These are phyloP conservation scores for Brachynemurus nebulosus DNA, from an alignment of 2,888 invertebrate genomes.

Conservation along the genomic window DNA sequence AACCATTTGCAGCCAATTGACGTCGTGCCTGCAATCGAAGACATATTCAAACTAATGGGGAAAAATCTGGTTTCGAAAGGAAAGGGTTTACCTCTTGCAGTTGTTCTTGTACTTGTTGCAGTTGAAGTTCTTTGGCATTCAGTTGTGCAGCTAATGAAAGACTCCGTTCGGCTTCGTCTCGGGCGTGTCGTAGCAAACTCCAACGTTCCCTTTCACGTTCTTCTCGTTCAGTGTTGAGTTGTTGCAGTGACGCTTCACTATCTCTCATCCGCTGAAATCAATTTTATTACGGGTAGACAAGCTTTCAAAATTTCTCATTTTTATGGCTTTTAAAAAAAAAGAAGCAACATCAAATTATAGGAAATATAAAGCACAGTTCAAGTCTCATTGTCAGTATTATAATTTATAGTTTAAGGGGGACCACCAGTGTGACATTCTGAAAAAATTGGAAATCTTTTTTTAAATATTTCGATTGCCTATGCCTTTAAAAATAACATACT, in stretches of 20 bases:
- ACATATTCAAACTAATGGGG: constrained; percentile 5
- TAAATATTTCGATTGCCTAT: too few species aligned
- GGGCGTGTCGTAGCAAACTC: constrained; percentile 72
- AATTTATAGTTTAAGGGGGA: too few species aligned
- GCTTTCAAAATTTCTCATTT: neutral
- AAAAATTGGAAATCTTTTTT: too few species aligned
- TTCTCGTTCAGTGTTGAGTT: constrained; percentile 43
- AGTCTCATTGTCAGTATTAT: too few species aligned
- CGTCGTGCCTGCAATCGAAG: constrained; percentile 45
- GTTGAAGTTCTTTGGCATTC: constrained; percentile 72
- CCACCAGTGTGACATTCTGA: too few species aligned
- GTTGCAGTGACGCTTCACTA: constrained; percentile 53
- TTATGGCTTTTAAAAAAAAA: neutral
- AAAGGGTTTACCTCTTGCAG: constrained; percentile 76
- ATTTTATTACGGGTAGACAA: constrained; percentile 17
- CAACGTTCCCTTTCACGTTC: constrained; percentile 82
- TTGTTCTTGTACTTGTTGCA: constrained; percentile 74
- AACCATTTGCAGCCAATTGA: constrained; percentile 62
- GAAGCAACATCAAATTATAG: neutral
- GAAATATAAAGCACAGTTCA: too few species aligned
- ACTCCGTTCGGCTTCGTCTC: constrained; percentile 81
- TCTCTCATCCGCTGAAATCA: constrained; percentile 58
- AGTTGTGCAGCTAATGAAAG: constrained; percentile 76
- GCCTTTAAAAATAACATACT: too few species aligned
- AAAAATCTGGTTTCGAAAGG: constrained; percentile 5